Evolutionary conservation across 64 coral and sea anemone species (phyloP).

Genomic region (Montipora efflorescens): DNA sequence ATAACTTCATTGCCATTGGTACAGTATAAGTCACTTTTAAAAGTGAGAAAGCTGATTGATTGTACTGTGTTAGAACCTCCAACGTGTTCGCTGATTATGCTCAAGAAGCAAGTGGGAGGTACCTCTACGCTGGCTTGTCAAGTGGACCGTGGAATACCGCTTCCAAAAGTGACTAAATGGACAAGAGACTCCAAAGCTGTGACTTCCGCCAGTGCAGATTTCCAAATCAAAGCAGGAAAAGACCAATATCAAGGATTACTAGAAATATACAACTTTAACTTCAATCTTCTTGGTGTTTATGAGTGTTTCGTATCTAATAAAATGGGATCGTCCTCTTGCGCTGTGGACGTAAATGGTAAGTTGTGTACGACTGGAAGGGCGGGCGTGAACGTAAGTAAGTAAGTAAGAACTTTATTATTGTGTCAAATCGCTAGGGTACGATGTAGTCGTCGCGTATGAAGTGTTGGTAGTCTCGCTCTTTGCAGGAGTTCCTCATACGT

Average conservation of each 20-base stretch:
- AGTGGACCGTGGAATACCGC: slow-evolving; percentile 58
- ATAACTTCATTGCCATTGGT: too few species aligned
- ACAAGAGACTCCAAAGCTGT: slow-evolving; percentile 60
- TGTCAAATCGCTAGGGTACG: too few species aligned
- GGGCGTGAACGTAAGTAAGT: too few species aligned
- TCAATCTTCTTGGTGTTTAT: slow-evolving; percentile 77
- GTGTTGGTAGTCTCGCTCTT: too few species aligned
- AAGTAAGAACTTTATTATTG: too few species aligned
- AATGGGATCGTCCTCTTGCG: slow-evolving; percentile 20
- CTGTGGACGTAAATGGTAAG: slow-evolving; percentile 66
- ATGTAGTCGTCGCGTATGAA: too few species aligned
- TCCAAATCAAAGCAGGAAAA: slow-evolving; percentile 19
- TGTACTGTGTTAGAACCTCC: slow-evolving; percentile 47
- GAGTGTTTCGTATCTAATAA: slow-evolving; percentile 71
- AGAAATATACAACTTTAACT: slow-evolving; percentile 69
- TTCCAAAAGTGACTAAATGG: slow-evolving; percentile 71
- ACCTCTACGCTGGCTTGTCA: slow-evolving; percentile 53
- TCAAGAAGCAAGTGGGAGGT: slow-evolving; percentile 8
- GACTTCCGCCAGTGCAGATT: slow-evolving; percentile 2
- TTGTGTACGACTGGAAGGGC: background rate
- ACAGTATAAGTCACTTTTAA: too few species aligned
- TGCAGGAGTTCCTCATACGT: too few species aligned
- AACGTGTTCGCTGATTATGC: slow-evolving; percentile 52
- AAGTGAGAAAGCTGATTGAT: background rate
- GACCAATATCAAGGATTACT: slow-evolving; percentile 44